A percentile compares a stretch with the other conserved stretches of the same genome.
phyloP scores from a whole-genome alignment of 2,797 vertebrate genomes.

The Avahi laniger region DNA sequence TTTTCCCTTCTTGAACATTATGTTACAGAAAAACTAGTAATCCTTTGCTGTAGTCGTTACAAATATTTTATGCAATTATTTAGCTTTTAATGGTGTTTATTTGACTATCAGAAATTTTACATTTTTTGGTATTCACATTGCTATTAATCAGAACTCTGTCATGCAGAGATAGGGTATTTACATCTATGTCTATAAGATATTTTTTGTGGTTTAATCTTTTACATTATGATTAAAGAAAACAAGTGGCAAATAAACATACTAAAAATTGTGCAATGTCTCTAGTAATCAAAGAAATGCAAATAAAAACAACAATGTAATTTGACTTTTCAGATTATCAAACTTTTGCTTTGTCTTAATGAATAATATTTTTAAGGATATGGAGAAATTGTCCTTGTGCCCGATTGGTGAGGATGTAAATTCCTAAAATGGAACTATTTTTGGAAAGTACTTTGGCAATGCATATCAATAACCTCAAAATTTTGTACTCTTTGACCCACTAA shows the following conservation, averaged over 20 bases:
- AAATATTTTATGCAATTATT: not conserved
- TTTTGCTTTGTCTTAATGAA: not conserved
- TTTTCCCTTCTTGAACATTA: not conserved
- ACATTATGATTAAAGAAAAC: not conserved
- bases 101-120: not conserved
- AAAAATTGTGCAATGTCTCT: not conserved
- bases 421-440: not conserved
- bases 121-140: not conserved
- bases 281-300: not conserved
- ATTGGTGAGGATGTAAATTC: not conserved
- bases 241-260: not conserved
- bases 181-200: not conserved
- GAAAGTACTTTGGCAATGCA: not conserved
- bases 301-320: slow-evolving; percentile 4
- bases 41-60: not conserved
- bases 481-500: not conserved
- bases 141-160: not conserved
- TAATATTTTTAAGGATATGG: not conserved
- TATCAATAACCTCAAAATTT: not conserved
- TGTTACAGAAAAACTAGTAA: not conserved
- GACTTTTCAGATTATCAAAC: not conserved
- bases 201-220: slow-evolving; percentile 18
- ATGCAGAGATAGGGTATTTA: not conserved
- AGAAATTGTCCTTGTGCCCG: not conserved
- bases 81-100: not conserved